Percentiles rank a stretch among this genome's conserved stretches.
Conservation (phyloP, 2,113 vertebrate genomes). For the Gulo gulo region DNA sequence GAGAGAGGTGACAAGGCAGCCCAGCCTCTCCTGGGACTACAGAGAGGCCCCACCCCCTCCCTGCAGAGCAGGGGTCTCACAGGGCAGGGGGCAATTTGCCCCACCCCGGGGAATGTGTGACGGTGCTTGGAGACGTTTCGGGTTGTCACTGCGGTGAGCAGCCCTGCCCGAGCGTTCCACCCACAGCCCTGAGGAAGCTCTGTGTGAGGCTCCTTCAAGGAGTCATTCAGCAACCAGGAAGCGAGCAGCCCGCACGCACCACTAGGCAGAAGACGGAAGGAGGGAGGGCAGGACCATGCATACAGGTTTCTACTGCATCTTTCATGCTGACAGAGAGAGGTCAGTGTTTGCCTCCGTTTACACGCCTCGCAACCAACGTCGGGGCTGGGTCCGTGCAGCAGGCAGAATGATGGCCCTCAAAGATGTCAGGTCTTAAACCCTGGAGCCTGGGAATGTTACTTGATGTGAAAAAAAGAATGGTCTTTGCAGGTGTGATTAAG, state of each 20-base stretch:
- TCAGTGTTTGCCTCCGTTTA: constrained; percentile 52
- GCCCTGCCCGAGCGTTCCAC: not conserved
- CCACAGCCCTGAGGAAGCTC: constrained; percentile 11
- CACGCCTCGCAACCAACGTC: not conserved
- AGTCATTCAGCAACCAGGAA: constrained; percentile 62
- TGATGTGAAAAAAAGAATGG: not conserved
- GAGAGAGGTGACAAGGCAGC: not conserved
- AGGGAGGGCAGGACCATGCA: not conserved
- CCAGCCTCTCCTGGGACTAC: not conserved
- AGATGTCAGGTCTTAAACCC: not conserved
- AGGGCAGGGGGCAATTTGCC: too few species aligned
- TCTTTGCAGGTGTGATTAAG: not conserved
- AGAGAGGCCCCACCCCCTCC: not conserved
- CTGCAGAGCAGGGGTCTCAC: not conserved
- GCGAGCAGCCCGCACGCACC: not conserved
- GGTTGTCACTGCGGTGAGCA: not conserved
- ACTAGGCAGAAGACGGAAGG: not conserved
- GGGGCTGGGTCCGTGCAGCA: not conserved
- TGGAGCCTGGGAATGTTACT: not conserved
- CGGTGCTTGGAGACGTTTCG: not conserved
- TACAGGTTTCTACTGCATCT: not conserved
- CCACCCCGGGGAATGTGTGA: not conserved
- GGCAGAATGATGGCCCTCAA: not conserved
- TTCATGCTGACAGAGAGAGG: constrained; percentile 45
- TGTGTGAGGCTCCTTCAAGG: constrained; percentile 42